These are phyloP conservation scores for Cynodonichthys magdalenae DNA, from an alignment of 2,797 vertebrate genomes.

Conservation along the genomic window DNA sequence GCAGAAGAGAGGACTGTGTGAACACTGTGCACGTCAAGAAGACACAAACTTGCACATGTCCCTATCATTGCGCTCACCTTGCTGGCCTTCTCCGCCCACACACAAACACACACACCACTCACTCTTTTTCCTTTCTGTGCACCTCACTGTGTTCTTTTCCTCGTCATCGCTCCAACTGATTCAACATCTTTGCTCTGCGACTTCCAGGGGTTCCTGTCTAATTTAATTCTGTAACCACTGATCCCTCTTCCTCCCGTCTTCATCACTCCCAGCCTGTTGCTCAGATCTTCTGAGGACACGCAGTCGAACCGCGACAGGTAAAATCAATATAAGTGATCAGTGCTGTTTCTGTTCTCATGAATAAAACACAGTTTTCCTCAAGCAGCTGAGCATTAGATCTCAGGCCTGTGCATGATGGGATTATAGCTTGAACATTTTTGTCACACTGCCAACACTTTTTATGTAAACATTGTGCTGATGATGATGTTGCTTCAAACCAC, in stretches of 20 bases:
- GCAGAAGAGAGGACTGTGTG: slow-evolving; percentile 50
- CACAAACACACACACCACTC: slow-evolving; percentile 17
- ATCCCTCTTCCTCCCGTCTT: background rate
- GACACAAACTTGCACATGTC: slow-evolving; percentile 52
- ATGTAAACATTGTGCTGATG: slow-evolving; percentile 21
- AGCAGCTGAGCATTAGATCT: background rate
- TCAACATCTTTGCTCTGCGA: slow-evolving; percentile 10
- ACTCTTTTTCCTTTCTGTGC: slow-evolving; percentile 11
- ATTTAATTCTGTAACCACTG: background rate
- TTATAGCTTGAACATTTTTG: background rate
- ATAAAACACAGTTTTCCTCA: background rate
- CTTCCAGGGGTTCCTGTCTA: slow-evolving; percentile 8
- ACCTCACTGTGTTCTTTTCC: slow-evolving; percentile 9
- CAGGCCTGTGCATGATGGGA: background rate
- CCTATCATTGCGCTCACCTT: slow-evolving; percentile 55
- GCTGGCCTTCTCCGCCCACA: slow-evolving; percentile 53
- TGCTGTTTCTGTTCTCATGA: background rate
- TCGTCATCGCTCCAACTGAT: slow-evolving; percentile 8
- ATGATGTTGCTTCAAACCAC: slow-evolving; percentile 18
- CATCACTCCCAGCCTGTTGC: background rate
- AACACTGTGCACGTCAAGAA: slow-evolving; percentile 63
- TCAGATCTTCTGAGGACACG: slow-evolving; percentile 12
- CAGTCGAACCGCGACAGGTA: background rate
- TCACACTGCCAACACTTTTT: slow-evolving; percentile 9
- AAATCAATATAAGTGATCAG: background rate